These are phyloP conservation scores for Pocillopora damicornis DNA, from an alignment of 64 coral and sea anemone species.

Conservation along the genomic window DNA sequence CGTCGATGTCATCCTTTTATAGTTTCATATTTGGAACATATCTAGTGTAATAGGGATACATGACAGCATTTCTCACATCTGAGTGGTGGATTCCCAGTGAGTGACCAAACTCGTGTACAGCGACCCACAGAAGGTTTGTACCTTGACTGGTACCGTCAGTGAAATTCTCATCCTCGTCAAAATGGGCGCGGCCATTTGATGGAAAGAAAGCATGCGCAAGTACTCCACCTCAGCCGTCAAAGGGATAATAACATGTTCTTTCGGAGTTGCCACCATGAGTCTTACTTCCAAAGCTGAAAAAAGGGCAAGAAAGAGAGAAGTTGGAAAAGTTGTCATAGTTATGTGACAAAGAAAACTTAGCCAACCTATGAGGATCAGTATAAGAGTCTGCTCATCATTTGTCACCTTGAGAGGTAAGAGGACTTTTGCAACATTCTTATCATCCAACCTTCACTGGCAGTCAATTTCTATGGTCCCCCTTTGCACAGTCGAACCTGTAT, in stretches of 20 bases:
- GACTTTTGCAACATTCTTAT: too few species aligned
- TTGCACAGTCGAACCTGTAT: too few species aligned
- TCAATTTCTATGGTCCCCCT: too few species aligned
- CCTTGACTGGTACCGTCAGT: neutral
- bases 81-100: neutral
- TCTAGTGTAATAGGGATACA: slow-evolving; percentile 23
- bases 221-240: slow-evolving; percentile 39
- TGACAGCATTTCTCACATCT: neutral
- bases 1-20: slow-evolving; percentile 51
- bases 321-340: too few species aligned
- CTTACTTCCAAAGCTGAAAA: slow-evolving; percentile 39
- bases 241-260: slow-evolving; percentile 39
- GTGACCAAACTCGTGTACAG: slow-evolving; percentile 8
- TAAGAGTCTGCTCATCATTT: too few species aligned
- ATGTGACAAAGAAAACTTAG: too few species aligned
- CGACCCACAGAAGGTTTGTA: slow-evolving; percentile 16
- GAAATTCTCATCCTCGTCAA: slow-evolving; percentile 63
- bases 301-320: neutral
- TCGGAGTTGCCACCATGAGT: slow-evolving; percentile 32
- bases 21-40: slow-evolving; percentile 48
- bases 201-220: slow-evolving; percentile 82
- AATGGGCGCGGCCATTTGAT: slow-evolving; percentile 63
- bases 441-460: too few species aligned
- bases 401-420: too few species aligned
- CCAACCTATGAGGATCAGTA: too few species aligned